Base-by-base conservation (phyloP, 2,888 invertebrate genomes). In the Polyploca ridens region DNA sequence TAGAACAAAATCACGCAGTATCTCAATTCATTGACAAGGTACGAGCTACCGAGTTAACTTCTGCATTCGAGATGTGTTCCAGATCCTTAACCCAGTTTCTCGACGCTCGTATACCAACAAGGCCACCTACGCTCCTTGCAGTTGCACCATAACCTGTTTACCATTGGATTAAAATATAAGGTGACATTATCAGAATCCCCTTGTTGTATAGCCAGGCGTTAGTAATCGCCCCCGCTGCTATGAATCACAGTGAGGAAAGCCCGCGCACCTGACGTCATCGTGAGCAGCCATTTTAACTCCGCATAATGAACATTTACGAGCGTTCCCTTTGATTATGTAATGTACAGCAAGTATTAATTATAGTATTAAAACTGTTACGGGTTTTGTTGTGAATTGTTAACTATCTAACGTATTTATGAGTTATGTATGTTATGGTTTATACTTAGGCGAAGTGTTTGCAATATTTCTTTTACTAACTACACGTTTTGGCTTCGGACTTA, bases 221-320 rank as follows among this genome's bases (percentile, higher is more conserved):
- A 54, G 54, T 54, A 54, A 54, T 62, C 70, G 65, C 66, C 67
- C 65, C 65, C 71, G 72, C 10, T 54, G 69, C 70, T 68, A 78
- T 90, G 90, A 90, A 72, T 90, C 90, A 90, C 72, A 13, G 67
- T 69, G 76, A 90, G 90, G 90, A 82, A 90, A 90, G 83, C 89
- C 90, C 90, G 70, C 66, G 63, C 63, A 62, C 27, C n/a, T 89
- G 90, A 89, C 90, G 90, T 89, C 90, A 90, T 64, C 69, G 61
- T 63, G 66, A 70, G 73, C 70, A 71, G 64, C 71, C 70, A 74
- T 70, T 75, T 73, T 63, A 73, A 66, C 66, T 58, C 61, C 61
- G 61, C 66, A 71, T 75, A 75, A 71, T 72, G 75, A 76, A 77
- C 77, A 77, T 78, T 78, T 75, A 73, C 71, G 73, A 78, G 64